Percentiles rank a stretch among this genome's conserved stretches.
These are phyloP conservation scores for Theropithecus gelada DNA, from an alignment of 2,113 vertebrate genomes.

Conservation along the genomic window DNA sequence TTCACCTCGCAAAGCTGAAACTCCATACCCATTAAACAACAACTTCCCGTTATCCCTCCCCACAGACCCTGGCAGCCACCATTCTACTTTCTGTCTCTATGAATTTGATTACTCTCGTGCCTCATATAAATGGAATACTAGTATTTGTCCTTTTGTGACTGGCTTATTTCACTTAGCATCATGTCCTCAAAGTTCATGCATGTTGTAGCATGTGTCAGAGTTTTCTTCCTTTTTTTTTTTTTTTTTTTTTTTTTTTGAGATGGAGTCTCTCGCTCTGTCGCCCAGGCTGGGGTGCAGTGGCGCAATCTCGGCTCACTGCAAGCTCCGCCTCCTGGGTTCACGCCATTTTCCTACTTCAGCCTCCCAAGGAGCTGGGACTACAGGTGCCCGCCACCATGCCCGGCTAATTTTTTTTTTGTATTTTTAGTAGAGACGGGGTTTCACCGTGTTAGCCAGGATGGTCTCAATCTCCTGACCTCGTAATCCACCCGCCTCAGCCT, in stretches of 20 bases:
- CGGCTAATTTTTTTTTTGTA: too few species aligned
- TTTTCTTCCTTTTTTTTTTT: neutral
- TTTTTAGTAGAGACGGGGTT: too few species aligned
- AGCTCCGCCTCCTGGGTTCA: too few species aligned
- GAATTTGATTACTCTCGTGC: neutral
- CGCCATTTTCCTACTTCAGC: too few species aligned
- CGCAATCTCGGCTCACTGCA: too few species aligned
- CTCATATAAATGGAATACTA: neutral
- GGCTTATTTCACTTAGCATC: neutral
- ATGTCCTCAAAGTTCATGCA: neutral
- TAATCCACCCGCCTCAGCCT: too few species aligned
- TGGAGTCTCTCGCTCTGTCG: too few species aligned
- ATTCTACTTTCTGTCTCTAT: neutral
- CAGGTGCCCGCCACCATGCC: too few species aligned
- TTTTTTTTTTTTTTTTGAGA: neutral
- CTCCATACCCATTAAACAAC: neutral
- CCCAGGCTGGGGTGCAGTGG: too few species aligned
- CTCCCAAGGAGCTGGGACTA: too few species aligned
- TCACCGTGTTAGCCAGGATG: too few species aligned
- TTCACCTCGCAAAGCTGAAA: neutral
- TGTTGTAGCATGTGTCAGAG: neutral
- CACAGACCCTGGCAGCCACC: neutral
- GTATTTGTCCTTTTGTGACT: neutral
- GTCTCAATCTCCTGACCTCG: too few species aligned
- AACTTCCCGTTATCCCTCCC: neutral